Evolutionary conservation across 2,888 invertebrate species (phyloP), one percentile per base, ranked within the genome.

Genomic region (Sympetrum striolatum): DNA sequence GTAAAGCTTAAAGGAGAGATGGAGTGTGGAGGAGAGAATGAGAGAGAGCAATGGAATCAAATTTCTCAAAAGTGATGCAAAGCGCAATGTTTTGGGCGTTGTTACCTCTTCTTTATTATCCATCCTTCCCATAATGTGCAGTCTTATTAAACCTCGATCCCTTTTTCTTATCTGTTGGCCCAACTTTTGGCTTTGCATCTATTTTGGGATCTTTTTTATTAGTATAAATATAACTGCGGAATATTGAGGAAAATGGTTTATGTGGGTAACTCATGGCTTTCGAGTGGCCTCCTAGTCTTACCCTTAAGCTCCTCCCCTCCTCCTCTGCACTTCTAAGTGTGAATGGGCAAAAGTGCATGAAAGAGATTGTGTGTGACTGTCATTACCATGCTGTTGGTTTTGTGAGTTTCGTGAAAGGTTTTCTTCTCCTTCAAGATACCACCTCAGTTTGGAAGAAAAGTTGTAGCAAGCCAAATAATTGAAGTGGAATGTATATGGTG

Each of bases 1-100:
- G 79, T 90, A 90, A 90, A 90, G 90, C 80, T 81, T 90, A 90
- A 81, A 90, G 81, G 60, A 15, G 86, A 86, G 86, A 86, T 31
- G 35, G 48, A 82, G 82, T 53, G 82, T 58, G 14, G 35, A 22
- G 53, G 58, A 48, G 64, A 14, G 37, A n/a, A 39, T n/a, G 37
- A 37, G 64, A 22, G 60, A 22, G 86, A 37, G 60, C 37, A 44
- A 22, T 35, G n/a, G 80, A 39, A 80, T 80, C 44, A 31, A 64
- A 48, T 86, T 37, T 58, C 86, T 37, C 86, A 35, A 86, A 86
- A 31, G 86, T 53, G 86, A 39, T 86, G 60, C 60, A 60, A 18
- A 86, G 86, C 25, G 3, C 14, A 86, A 60, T 64, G 86, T 64
- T 64, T 86, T 39, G n/a, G 86, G 86, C 39, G 86, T 86, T 86